A percentile compares a stretch with the other conserved stretches of the same genome.
Evolutionary conservation across 2,888 invertebrate species (phyloP).

Genomic region (Drosophila flavopinicola): DNA sequence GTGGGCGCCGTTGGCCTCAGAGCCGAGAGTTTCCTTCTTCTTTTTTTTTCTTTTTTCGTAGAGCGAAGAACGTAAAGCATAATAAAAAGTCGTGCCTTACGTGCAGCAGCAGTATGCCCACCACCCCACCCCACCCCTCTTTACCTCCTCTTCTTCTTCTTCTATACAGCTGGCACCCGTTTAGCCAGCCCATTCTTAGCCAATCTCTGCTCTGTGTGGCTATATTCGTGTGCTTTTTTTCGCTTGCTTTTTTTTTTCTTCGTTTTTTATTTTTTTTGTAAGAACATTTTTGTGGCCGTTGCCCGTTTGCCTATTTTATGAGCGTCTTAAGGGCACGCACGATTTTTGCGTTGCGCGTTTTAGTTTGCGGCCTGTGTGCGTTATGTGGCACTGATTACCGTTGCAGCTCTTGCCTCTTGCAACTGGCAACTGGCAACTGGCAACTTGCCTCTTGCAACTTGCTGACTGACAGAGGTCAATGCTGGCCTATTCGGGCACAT

Average conservation of each 20-base stretch:
- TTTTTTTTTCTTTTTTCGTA: too few relatives aligned
- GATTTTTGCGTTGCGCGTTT: constrained; percentile 79
- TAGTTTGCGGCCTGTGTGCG: constrained; percentile 71
- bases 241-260: constrained; percentile 12
- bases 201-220: constrained; percentile 40
- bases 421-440: constrained; percentile 20
- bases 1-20: constrained; percentile 74
- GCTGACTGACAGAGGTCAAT: constrained; percentile 60
- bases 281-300: constrained; percentile 69
- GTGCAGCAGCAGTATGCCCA: constrained; percentile 60
- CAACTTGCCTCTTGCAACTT: constrained; percentile 17
- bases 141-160: too few relatives aligned
- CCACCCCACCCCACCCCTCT: not conserved
- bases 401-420: constrained; percentile 51
- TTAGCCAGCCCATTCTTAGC: constrained; percentile 39
- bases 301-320: constrained; percentile 76
- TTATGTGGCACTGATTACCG: constrained; percentile 79
- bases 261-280: constrained; percentile 39
- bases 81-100: constrained; percentile 78
- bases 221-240: constrained; percentile 16
- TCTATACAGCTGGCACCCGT: constrained; percentile 14
- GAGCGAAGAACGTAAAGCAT: constrained; percentile 75
- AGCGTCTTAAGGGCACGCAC: constrained; percentile 81
- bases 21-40: too few relatives aligned
- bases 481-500: constrained; percentile 56